Evolutionary conservation across 2,113 vertebrate genomes (phyloP).

Genomic region (Corythornis madagascariensis): DNA sequence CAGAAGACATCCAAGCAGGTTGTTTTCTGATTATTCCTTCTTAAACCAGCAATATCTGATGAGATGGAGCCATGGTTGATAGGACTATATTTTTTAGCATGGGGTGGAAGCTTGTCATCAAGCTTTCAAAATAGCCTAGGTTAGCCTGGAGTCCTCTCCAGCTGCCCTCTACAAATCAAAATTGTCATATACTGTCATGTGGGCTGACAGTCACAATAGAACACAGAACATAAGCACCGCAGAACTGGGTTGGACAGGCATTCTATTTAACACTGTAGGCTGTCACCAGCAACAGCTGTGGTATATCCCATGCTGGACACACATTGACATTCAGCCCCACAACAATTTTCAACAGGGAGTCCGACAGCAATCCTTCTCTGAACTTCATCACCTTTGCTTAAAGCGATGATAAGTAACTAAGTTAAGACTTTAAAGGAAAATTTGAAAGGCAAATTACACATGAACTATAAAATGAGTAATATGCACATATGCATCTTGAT

Average conservation of each 20-base stretch:
- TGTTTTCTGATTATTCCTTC: not conserved
- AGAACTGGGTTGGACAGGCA: not conserved
- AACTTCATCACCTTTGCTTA: not conserved
- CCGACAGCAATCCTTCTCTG: not conserved
- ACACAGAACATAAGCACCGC: not conserved
- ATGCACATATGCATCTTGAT: not conserved
- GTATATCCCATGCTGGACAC: not conserved
- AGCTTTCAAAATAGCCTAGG: not conserved
- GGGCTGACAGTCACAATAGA: not conserved
- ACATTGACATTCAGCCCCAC: not conserved
- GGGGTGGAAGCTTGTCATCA: not conserved
- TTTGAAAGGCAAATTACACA: not conserved
- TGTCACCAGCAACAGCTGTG: not conserved
- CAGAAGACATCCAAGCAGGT: not conserved
- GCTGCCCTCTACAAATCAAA: not conserved
- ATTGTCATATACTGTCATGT: not conserved
- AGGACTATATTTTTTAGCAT: not conserved
- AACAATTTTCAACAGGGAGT: not conserved
- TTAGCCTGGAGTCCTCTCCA: not conserved
- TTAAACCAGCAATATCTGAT: not conserved
- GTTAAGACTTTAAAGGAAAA: not conserved
- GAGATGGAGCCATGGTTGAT: not conserved
- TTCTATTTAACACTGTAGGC: not conserved
- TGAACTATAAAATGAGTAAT: not conserved
- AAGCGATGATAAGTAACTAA: not conserved